A percentile compares a stretch with the other conserved stretches of the same genome.
Evolutionary conservation across 2,797 vertebrate species (phyloP).

Genomic region (Hoplostethus mediterraneus): DNA sequence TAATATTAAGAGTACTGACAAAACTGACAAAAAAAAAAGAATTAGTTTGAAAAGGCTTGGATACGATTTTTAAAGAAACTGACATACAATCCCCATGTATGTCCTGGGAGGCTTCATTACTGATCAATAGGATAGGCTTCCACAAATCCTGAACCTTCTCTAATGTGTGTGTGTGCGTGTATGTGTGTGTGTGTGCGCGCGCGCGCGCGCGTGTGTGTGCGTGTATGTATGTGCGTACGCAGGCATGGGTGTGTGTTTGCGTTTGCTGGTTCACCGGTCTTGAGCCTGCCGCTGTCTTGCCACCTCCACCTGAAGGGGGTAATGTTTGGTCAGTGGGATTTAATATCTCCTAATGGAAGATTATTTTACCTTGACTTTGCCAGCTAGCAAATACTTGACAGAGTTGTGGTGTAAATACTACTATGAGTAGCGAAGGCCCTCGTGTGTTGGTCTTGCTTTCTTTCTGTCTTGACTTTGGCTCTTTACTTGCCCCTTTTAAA

Average conservation of each 20-base stretch:
- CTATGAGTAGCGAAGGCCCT: not conserved
- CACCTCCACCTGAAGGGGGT: constrained; percentile 48
- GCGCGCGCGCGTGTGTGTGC: constrained; percentile 21
- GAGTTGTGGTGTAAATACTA: constrained; percentile 33
- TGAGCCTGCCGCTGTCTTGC: constrained; percentile 41
- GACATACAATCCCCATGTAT: too few species aligned
- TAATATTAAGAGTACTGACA: too few species aligned
- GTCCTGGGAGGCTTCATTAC: not conserved
- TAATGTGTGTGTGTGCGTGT: constrained; percentile 43
- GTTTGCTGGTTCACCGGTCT: constrained; percentile 21
- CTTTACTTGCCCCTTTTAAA: not conserved
- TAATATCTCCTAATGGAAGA: constrained; percentile 39
- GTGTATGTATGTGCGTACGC: constrained; percentile 26
- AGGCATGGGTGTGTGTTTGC: constrained; percentile 13
- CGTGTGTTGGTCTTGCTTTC: constrained; percentile 5
- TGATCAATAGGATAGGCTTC: not conserved
- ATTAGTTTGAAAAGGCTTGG: too few species aligned
- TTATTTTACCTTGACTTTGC: constrained; percentile 47
- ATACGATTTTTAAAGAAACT: too few species aligned
- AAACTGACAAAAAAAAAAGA: too few species aligned
- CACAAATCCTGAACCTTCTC: constrained; percentile 61
- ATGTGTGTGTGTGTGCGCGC: constrained; percentile 33
- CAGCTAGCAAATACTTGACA: constrained; percentile 50
- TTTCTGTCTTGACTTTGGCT: constrained; percentile 51
- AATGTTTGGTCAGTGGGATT: constrained; percentile 77